Evolutionary conservation across 2,113 vertebrate genomes (phyloP).

Genomic region (Chauna torquata): DNA sequence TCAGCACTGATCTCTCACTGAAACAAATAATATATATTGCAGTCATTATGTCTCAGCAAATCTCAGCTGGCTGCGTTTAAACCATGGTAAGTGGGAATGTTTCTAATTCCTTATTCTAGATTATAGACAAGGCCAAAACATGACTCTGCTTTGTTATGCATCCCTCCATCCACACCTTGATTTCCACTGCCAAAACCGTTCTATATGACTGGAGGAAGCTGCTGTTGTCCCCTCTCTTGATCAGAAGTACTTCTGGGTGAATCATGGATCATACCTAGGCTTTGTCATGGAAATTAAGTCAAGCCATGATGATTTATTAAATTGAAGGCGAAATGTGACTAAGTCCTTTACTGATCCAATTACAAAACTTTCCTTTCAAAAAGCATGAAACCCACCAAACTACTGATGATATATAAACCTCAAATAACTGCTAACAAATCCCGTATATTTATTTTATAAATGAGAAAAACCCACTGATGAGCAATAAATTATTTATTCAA

Average conservation of each 20-base stretch:
- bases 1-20: neutral
- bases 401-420: neutral
- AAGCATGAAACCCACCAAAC: neutral
- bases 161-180: neutral
- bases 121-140: neutral
- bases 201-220: neutral
- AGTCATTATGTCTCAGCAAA: neutral
- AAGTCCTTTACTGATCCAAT: neutral
- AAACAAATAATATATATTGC: neutral
- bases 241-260: fast-evolving
- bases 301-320: neutral
- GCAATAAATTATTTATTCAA: conserved; percentile 65
- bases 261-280: neutral
- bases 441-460: conserved; percentile 25
- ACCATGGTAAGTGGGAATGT: neutral
- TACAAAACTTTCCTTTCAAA: neutral
- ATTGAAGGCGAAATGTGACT: neutral
- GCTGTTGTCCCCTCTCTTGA: neutral
- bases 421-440: neutral
- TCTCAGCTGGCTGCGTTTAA: neutral
- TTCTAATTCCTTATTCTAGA: neutral
- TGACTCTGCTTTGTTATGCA: neutral
- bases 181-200: neutral
- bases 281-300: neutral
- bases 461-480: neutral